phyloP scores from a whole-genome alignment of 2,113 vertebrate genomes.

The Merops nubicus region DNA sequence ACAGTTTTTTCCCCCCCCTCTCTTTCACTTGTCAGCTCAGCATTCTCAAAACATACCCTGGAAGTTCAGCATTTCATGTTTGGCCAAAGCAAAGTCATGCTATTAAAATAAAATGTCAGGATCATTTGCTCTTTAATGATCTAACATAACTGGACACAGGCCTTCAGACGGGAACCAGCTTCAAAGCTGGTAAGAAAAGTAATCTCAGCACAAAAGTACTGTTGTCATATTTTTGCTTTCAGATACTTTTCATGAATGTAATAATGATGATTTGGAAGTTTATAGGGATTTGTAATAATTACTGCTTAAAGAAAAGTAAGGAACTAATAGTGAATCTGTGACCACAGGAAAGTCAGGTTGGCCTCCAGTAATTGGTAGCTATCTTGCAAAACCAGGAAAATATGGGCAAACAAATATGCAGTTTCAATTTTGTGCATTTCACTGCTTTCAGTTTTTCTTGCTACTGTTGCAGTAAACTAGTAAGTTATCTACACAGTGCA shows the following conservation, averaged over 20 bases:
- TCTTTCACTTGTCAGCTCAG: not conserved
- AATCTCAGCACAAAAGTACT: not conserved
- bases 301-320: not conserved
- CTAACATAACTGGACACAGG: not conserved
- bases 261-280: not conserved
- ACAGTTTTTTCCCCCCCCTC: not conserved
- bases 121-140: not conserved
- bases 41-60: not conserved
- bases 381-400: not conserved
- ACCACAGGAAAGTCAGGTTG: not conserved
- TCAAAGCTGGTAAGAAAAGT: slow-evolving; percentile 14
- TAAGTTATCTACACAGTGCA: not conserved
- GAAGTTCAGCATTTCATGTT: not conserved
- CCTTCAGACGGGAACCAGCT: not conserved
- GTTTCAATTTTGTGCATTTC: not conserved
- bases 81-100: not conserved
- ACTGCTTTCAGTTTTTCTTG: not conserved
- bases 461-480: not conserved
- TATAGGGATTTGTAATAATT: not conserved
- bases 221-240: not conserved
- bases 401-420: not conserved
- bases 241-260: not conserved
- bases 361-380: not conserved
- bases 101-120: slow-evolving; percentile 33
- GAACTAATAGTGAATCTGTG: not conserved